Evolutionary conservation across 2,888 invertebrate genomes (phyloP).

Genomic region (Octodonta nipae): DNA sequence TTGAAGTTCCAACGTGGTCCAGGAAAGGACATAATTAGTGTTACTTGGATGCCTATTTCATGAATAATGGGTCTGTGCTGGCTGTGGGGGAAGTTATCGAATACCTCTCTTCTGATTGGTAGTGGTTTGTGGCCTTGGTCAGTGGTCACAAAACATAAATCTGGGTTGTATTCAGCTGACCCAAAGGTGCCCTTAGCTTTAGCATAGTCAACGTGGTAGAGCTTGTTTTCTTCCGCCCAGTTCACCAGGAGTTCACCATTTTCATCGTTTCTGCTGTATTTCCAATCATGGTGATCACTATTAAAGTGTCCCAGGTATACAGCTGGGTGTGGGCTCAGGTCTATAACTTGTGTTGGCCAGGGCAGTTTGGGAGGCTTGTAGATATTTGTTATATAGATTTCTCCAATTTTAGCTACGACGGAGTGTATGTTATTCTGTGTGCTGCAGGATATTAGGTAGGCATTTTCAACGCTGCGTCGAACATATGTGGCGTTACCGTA

Average conservation of each 20-base stretch:
- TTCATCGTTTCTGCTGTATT: background rate
- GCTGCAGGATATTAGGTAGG: too few relatives aligned
- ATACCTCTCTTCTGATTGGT: background rate
- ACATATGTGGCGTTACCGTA: too few relatives aligned
- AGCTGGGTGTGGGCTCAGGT: background rate
- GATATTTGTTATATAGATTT: background rate
- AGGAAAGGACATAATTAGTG: too few relatives aligned
- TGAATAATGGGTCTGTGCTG: background rate
- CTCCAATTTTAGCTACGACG: too few relatives aligned
- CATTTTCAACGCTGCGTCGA: too few relatives aligned
- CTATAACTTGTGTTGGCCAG: background rate
- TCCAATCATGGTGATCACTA: conserved; percentile 1
- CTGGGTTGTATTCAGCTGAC: background rate
- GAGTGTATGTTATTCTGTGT: too few relatives aligned
- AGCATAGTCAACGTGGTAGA: background rate
- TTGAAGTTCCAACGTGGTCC: too few relatives aligned
- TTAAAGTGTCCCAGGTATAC: background rate
- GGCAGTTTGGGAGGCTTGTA: background rate
- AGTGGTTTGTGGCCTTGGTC: background rate
- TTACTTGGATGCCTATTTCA: background rate
- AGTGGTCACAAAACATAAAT: background rate
- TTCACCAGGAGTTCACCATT: background rate
- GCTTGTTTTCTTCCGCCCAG: background rate
- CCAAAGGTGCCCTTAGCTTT: background rate
- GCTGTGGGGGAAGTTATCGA: background rate